Evolutionary conservation across 2,888 invertebrate species (phyloP), one percentile per base, ranked within the genome.

Genomic region (Therioaphis trifolii): DNA sequence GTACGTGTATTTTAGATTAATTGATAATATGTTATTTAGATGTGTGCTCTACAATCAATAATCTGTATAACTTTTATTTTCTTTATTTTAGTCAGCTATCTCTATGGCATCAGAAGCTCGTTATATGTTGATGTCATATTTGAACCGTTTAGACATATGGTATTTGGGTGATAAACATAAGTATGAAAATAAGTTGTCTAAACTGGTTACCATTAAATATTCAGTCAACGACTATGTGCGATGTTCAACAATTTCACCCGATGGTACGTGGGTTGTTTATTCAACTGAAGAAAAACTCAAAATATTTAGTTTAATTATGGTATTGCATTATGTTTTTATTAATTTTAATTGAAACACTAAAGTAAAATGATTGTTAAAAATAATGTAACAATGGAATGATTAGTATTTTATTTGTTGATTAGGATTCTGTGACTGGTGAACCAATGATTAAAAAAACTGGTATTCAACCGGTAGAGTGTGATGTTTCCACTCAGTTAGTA

Each of bases 231-330:
- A 77, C 2, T 77, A 61, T n/a, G 92, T 96, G 43, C 89, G 92
- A 9, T 93, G 93, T 86, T 92, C 93, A 86, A 91, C 92, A 15
- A 89, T 96, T 9, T 94, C 95, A 5, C 91, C 92, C 2, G 91
- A 93, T 88, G 94, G 93, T 1, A 91, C 92, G 85, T 92, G 93
- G 89, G 90, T 97, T 27, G 92, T 93, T 9, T 96, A 95, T 88
- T 93, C 95, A 0, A 95, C 95, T 0, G 89, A 91, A 40, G 90
- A 88, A 75, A 89, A 92, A 84, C 88, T 95, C 43, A 91, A 94
- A 84, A 89, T 96, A 85, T 93, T 94, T 85, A 90, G 91, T 87
- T 90, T 95, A 86, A 90, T 90, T 85, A 89, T 91, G 85, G 92
- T 92, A 21, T 87, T 14, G 0, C 18, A 27, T n/a, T 35, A 89